Evolutionary conservation across 2,113 vertebrate genomes (phyloP), one percentile per base, ranked within the genome.

Genomic region (Oenanthe melanoleuca): DNA sequence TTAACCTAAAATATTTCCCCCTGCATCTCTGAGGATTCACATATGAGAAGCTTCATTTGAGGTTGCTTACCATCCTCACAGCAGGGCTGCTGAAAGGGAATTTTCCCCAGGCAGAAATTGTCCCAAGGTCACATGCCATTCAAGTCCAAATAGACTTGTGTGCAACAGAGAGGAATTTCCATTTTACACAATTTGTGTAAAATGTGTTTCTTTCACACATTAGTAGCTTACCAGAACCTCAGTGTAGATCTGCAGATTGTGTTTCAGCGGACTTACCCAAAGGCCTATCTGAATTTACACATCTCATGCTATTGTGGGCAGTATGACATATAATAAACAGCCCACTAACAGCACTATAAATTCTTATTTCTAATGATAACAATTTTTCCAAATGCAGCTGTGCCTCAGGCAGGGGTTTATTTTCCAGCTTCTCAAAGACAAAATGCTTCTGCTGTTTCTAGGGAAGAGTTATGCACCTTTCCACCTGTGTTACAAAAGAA

Each of bases 1-100:
- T 84, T 84, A 64, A 87, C 49, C 57, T 93, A 92, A 88, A 95
- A 84, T 95, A 91, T 69, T 92, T 95, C 40, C 55, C 57, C 19
- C 31, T 81, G 20, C 31, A 44, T 55, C 66, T 84, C 60, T 49
- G 33, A 89, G 31, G 40, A 93, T 79, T 80, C 63, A 45, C 23
- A 12, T 80, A 45, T 64, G 72, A 64, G 40, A 93, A 47, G 52
- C 15, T 71, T 80, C 72, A 71, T 82, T 79, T 56, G 24, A 93
- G 57, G 42, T 72, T 60, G 34, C 40, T 55, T 82, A 74, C 18
- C 33, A 49, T 86, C 33, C 52, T 89, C 53, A 56, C 26, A 21
- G n/a, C 19, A 21, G 8, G 25, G 37, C 34, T 71, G 49, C 56
- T 84, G 50, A 90, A 95, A 93, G 21, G 23, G 34, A 80, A 22